phyloP scores from a whole-genome alignment of 2,888 invertebrate species.

The Tiphia femorata region DNA sequence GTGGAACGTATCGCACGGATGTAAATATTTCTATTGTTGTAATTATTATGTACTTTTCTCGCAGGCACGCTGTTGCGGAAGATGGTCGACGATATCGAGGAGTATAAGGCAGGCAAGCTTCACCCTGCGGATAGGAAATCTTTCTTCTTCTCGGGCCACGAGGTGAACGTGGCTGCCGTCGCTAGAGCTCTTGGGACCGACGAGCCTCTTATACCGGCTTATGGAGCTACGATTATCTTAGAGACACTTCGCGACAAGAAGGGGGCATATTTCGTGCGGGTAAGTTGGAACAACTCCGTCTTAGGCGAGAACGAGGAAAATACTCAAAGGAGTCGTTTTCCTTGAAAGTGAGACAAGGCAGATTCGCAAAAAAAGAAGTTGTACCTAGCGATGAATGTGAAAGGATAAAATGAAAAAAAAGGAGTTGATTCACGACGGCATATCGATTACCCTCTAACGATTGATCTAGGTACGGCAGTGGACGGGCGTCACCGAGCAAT shows the following conservation, averaged over 20 bases:
- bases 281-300: slow-evolving; percentile 24
- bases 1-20: too few species aligned
- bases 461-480: slow-evolving; percentile 62
- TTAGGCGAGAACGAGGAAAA: background rate
- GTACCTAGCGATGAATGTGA: background rate
- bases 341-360: background rate
- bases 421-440: background rate
- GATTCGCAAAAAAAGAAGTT: too few species aligned
- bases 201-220: slow-evolving; percentile 55
- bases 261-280: slow-evolving; percentile 52
- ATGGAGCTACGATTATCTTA: slow-evolving; percentile 59
- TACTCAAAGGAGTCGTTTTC: background rate
- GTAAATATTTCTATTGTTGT: background rate
- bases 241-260: slow-evolving; percentile 56
- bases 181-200: slow-evolving; percentile 52
- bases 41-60: too few species aligned
- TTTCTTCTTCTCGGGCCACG: slow-evolving; percentile 58
- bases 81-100: slow-evolving; percentile 55
- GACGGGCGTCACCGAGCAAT: slow-evolving; percentile 60
- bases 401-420: background rate
- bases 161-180: slow-evolving; percentile 56
- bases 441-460: background rate
- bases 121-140: slow-evolving; percentile 52
- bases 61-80: slow-evolving; percentile 54
- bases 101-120: slow-evolving; percentile 38